Evolutionary conservation across 2,113 vertebrate genomes (phyloP).

Genomic region (Platichthys flesus): DNA sequence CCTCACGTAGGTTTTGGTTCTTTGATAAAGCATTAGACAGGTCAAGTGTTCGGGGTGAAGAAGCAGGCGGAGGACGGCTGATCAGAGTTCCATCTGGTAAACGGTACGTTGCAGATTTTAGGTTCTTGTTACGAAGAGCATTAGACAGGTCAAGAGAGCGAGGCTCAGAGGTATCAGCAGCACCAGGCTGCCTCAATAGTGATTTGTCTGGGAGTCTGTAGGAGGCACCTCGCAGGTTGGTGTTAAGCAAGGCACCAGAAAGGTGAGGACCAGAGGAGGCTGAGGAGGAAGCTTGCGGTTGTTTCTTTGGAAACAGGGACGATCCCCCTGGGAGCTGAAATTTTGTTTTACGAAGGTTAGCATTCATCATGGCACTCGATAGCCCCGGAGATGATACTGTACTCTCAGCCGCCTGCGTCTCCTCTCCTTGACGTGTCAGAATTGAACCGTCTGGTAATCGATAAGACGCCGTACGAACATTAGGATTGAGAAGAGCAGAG

Average conservation of each 20-base stretch:
- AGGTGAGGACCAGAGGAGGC: constrained; percentile 61
- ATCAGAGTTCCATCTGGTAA: constrained; percentile 69
- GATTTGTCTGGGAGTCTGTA: constrained; percentile 71
- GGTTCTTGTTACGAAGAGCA: constrained; percentile 68
- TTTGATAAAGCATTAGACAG: constrained; percentile 73
- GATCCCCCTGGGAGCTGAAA: constrained; percentile 72
- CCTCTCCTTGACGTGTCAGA: constrained; percentile 40
- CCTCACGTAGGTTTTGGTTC: constrained; percentile 69
- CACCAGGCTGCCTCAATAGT: constrained; percentile 51
- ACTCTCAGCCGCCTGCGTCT: constrained; percentile 38
- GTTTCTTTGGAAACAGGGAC: constrained; percentile 58
- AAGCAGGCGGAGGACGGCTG: constrained; percentile 39
- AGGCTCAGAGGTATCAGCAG: constrained; percentile 39
- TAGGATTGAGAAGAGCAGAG: constrained; percentile 69
- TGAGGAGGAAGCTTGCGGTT: constrained; percentile 49
- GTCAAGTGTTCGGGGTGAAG: constrained; percentile 53
- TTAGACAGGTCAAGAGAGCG: constrained; percentile 66
- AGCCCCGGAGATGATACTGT: constrained; percentile 49
- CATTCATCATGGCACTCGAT: constrained; percentile 66
- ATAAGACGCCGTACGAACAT: constrained; percentile 68
- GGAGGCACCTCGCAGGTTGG: constrained; percentile 71
- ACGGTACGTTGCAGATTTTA: constrained; percentile 62
- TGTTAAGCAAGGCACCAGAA: constrained; percentile 75
- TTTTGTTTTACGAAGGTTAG: constrained; percentile 63
- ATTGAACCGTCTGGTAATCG: constrained; percentile 70